Evolutionary conservation across 2,888 invertebrate species (phyloP).

Genomic region (Sussaba pulchella): DNA sequence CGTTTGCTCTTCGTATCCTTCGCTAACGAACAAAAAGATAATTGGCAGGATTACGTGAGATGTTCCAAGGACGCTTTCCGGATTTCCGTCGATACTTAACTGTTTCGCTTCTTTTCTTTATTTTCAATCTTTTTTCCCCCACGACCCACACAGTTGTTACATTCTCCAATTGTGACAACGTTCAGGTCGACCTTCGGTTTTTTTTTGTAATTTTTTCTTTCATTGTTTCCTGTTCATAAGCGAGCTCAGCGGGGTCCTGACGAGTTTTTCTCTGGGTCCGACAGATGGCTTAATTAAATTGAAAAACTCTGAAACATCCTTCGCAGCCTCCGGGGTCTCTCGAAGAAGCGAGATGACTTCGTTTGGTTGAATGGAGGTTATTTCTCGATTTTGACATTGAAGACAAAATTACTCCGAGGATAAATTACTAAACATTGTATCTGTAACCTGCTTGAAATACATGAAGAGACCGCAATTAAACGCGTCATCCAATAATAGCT

Average conservation of each 20-base stretch:
- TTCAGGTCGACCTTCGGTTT: conserved; percentile 26
- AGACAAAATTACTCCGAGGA: no score
- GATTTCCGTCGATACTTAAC: conserved; percentile 24
- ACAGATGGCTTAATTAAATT: conserved; percentile 46
- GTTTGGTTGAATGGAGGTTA: no score
- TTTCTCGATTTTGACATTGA: no score
- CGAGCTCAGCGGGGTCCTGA: not conserved
- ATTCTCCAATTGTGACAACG: conserved; percentile 16
- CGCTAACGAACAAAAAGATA: conserved; percentile 44
- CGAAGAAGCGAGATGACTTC: no score
- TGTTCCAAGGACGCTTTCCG: conserved; percentile 39
- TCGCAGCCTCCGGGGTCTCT: no score
- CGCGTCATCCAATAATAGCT: no score
- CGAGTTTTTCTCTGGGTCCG: conserved; percentile 10
- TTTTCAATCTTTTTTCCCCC: no score
- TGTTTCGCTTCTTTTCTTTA: not conserved
- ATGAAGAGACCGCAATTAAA: no score
- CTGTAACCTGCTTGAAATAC: no score
- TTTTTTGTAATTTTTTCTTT: conserved; percentile 16
- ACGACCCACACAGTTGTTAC: conserved; percentile 10
- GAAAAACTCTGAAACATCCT: no score
- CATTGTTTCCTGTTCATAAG: conserved; percentile 2
- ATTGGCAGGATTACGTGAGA: conserved; percentile 38
- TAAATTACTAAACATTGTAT: no score
- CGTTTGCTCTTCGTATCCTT: conserved; percentile 22